Evolutionary conservation across 2,888 invertebrate genomes (phyloP).

Genomic region (Acrobasis suavella): DNA sequence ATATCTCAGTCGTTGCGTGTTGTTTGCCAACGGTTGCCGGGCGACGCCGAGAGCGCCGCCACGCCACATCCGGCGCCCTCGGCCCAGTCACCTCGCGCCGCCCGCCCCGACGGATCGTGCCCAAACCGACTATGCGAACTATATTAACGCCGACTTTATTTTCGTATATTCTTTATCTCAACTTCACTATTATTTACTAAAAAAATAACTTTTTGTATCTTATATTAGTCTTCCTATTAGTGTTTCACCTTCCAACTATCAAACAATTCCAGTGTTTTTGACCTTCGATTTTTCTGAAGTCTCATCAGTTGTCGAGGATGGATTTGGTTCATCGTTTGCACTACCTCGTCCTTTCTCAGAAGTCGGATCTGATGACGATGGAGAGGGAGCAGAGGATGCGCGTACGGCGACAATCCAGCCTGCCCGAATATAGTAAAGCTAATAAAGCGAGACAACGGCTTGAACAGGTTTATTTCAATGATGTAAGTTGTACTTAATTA

Average conservation of each 20-base stretch:
- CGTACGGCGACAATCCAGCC: slow-evolving; percentile 74
- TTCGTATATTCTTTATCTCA: slow-evolving; percentile 3
- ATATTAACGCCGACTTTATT: slow-evolving; percentile 4
- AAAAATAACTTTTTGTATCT: neutral
- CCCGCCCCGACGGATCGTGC: slow-evolving; percentile 47
- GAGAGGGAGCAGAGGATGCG: slow-evolving; percentile 75
- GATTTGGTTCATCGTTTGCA: slow-evolving; percentile 78
- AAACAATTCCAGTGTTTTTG: neutral
- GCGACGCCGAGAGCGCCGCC: slow-evolving; percentile 59
- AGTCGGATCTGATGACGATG: slow-evolving; percentile 78
- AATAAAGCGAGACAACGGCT: slow-evolving; percentile 67
- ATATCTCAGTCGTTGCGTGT: slow-evolving; percentile 44
- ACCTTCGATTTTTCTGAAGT: neutral
- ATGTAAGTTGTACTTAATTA: slow-evolving; percentile 56
- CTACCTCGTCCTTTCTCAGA: slow-evolving; percentile 77
- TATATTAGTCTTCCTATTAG: neutral
- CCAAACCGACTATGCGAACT: slow-evolving; percentile 17
- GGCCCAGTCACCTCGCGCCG: slow-evolving; percentile 66
- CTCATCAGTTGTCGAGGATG: slow-evolving; percentile 47
- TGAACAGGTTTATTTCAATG: slow-evolving; percentile 74
- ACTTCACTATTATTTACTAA: neutral
- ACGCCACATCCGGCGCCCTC: slow-evolving; percentile 64
- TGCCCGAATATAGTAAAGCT: slow-evolving; percentile 74
- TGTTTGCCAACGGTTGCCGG: slow-evolving; percentile 75
- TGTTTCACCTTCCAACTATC: neutral